Evolutionary conservation across 2,888 invertebrate species (phyloP).

Genomic region (Meteorus colon): DNA sequence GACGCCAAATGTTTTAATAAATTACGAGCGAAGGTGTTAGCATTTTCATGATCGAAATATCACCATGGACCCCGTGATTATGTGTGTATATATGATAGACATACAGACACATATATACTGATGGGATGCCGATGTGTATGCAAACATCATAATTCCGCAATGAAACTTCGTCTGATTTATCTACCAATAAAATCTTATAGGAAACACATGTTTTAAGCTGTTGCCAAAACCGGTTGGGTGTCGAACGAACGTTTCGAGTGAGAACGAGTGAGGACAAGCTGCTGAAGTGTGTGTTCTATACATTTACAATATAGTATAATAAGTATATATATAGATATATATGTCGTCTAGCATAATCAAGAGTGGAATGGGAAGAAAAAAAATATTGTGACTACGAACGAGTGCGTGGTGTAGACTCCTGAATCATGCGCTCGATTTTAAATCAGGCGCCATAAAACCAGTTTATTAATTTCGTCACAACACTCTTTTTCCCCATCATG

Average conservation of each 20-base stretch:
- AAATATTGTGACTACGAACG: neutral
- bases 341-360: slow-evolving; percentile 7
- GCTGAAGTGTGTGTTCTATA: slow-evolving; percentile 17
- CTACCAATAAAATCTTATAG: slow-evolving; percentile 67
- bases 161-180: slow-evolving; percentile 68
- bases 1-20: neutral
- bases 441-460: slow-evolving; percentile 64
- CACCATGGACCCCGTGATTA: neutral
- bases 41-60: slow-evolving; percentile 13
- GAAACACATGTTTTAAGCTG: slow-evolving; percentile 65
- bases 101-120: slow-evolving; percentile 24
- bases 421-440: slow-evolving; percentile 65
- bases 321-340: slow-evolving; percentile 4
- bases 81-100: slow-evolving; percentile 17
- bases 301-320: neutral
- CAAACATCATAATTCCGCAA: slow-evolving; percentile 66
- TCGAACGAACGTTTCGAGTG: neutral
- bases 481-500: neutral
- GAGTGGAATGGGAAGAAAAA: slow-evolving; percentile 25
- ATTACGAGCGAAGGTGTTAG: neutral
- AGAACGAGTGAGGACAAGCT: slow-evolving; percentile 24
- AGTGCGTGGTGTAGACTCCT: slow-evolving; percentile 43
- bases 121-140: slow-evolving; percentile 45
- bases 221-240: slow-evolving; percentile 66
- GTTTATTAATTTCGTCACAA: slow-evolving; percentile 32